Percentiles rank a stretch among this genome's conserved stretches.
These are phyloP conservation scores for Falco concolor DNA, from an alignment of 2,797 vertebrate species.

Conservation along the genomic window DNA sequence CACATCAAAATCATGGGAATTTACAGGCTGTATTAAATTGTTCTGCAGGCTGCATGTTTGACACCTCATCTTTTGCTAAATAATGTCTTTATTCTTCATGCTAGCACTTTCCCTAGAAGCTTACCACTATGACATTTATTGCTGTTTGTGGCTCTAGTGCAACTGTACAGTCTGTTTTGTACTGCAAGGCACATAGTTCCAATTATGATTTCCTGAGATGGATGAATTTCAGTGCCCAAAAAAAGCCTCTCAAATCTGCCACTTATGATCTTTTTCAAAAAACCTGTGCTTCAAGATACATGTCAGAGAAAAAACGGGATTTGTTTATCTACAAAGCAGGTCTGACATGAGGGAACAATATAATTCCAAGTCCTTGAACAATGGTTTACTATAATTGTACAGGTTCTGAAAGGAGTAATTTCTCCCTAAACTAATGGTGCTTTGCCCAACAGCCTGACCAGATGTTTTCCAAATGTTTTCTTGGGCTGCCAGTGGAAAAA, in stretches of 20 bases:
- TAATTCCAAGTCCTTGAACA: not conserved
- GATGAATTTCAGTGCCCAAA: not conserved
- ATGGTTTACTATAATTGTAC: not conserved
- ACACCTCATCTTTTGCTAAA: not conserved
- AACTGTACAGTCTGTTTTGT: not conserved
- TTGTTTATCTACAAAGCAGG: not conserved
- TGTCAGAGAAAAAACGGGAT: not conserved
- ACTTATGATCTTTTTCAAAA: not conserved
- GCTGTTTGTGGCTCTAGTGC: not conserved
- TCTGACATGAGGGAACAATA: not conserved
- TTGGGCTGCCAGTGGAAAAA: not conserved
- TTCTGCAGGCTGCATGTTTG: not conserved
- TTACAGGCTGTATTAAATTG: not conserved
- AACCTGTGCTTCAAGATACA: fast-evolving
- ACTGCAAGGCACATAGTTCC: not conserved
- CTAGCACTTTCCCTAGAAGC: not conserved
- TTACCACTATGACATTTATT: not conserved
- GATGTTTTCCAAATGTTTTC: not conserved
- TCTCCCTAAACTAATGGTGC: not conserved
- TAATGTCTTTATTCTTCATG: not conserved
- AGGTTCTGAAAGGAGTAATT: not conserved
- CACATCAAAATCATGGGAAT: not conserved
- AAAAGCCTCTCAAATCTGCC: not conserved
- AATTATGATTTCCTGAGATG: not conserved
- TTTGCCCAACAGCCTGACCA: not conserved